These are phyloP conservation scores for Drosophila busckii DNA, from an alignment of 1,140 invertebrate species.

Conservation along the genomic window DNA sequence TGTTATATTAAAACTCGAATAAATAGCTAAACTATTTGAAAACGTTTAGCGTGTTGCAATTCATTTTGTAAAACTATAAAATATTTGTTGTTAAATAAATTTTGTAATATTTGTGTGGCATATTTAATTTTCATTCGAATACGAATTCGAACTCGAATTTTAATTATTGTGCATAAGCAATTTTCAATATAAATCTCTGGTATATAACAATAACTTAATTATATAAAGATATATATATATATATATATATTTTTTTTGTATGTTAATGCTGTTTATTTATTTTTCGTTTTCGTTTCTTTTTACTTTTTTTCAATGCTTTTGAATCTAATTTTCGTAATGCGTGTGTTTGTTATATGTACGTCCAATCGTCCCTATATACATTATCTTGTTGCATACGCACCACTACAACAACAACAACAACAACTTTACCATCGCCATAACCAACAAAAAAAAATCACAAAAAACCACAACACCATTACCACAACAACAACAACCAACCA, in stretches of 20 bases:
- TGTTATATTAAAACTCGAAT: too few species aligned
- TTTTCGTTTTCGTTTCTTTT: conserved; percentile 17
- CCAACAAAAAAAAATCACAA: conserved; percentile 30
- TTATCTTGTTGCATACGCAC: conserved; percentile 17
- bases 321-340: conserved; percentile 30
- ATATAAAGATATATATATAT: neutral
- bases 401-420: neutral
- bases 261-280: conserved; percentile 18
- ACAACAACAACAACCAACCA: conserved; percentile 4
- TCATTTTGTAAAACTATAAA: too few species aligned
- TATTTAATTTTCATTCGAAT: neutral
- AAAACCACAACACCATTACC: conserved; percentile 8
- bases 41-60: too few species aligned
- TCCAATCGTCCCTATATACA: conserved; percentile 15
- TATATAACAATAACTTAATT: conserved; percentile 20
- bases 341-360: conserved; percentile 38
- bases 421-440: conserved; percentile 11
- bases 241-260: neutral
- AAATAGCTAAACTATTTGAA: too few species aligned
- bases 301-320: conserved; percentile 13
- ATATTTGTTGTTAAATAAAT: too few species aligned
- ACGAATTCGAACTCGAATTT: neutral
- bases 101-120: neutral
- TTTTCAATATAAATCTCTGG: conserved; percentile 25
- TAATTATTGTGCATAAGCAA: conserved; percentile 25